phyloP scores from a whole-genome alignment of 2,113 vertebrate species.

The Acanthochromis polyacanthus region DNA sequence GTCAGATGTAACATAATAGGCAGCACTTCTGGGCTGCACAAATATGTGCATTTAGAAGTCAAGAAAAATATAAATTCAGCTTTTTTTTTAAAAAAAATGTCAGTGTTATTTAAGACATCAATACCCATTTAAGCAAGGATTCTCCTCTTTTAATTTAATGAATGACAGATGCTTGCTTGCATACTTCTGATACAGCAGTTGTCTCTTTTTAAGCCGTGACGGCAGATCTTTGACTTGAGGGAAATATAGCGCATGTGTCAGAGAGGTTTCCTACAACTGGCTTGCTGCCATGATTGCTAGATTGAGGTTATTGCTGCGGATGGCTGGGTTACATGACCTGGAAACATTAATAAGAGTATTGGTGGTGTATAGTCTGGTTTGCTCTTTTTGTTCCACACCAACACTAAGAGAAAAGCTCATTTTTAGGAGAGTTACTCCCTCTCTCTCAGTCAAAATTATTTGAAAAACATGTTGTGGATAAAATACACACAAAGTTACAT shows the following conservation, averaged over 20 bases:
- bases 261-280: neutral
- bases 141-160: neutral
- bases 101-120: neutral
- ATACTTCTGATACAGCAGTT: neutral
- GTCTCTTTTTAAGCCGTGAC: neutral
- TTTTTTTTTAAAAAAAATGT: too few relatives aligned
- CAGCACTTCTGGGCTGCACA: too few relatives aligned
- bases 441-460: too few relatives aligned
- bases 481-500: neutral
- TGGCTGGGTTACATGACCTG: neutral
- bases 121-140: neutral
- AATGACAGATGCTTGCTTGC: neutral
- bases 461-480: too few relatives aligned
- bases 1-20: neutral
- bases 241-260: neutral
- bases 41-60: neutral
- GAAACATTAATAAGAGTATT: neutral
- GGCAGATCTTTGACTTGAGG: neutral
- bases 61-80: neutral
- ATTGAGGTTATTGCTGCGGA: constrained; percentile 1
- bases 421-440: too few relatives aligned
- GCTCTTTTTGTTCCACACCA: neutral
- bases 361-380: neutral
- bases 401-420: neutral
- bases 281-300: neutral